Evolutionary conservation across 2,888 invertebrate genomes (phyloP), one percentile per base, ranked within the genome.

Genomic region (Escarpia spicata): DNA sequence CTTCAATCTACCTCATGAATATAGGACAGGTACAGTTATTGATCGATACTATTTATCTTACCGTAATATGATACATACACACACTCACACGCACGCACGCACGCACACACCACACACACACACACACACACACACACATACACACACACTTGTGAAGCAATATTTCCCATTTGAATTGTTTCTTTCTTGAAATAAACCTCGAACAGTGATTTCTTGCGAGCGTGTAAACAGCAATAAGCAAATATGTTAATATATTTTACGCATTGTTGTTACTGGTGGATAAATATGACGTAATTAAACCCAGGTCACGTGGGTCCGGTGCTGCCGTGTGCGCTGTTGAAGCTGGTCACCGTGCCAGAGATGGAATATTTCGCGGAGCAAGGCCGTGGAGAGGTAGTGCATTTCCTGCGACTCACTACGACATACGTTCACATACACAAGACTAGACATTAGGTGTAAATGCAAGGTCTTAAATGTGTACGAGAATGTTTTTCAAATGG

Each of bases 271-370:
- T 91, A 19, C 45, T 4, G 91, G 52, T 52, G 43, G n/a, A 91
- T 45, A 52, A 45, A 31, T 91, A 45, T 45, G 43, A 45, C 75
- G 26, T 90, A 26, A 45, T 90, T 44, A 26, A 43, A 43, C 91
- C 12, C 93, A 94, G 97, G 97, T 91, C 99, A 99, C 96, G 99
- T 99, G 93, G 99, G 99, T 93, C 98, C 99, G 95, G 99, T 99
- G 93, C 98, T 99, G 93, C 98, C 98, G 95, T 99, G 99, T 97
- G 98, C 98, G 96, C 98, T 98, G 96, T 97, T 99, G 95, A 99
- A 99, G 97, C 97, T 99, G 95, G 98, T 98, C 43, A 99, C 99
- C 96, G 99, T 99, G 93, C 99, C 99, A 93, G 99, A 99, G 97
- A 98, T 99, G 98, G 98, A 99, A 90, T 96, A 97, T 93, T 94